Base-by-base conservation (phyloP, 1,140 invertebrate species). In the Vanessa tameamea region DNA sequence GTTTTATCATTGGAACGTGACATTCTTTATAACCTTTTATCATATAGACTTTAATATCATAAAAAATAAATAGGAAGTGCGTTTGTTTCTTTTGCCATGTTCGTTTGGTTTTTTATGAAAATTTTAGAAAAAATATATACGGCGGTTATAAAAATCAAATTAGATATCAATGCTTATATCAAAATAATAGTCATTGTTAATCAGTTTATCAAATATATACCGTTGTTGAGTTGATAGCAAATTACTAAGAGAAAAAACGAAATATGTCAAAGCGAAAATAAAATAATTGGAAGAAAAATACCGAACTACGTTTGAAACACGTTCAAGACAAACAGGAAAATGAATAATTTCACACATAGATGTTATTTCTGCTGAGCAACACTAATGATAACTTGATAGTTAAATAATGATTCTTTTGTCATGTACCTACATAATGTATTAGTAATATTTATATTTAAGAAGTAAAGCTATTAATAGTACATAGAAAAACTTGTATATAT, bases 371-470 rank as follows among this genome's bases (percentile, higher is more conserved):
- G 53, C 66, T 69, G 72, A 69, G 59, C n/a, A 50, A 48, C 69
- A 31, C 68, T 75, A 75, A 75, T 64, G 73, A 70, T 75, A 70
- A 75, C 61, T 75, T 75, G 67, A 75, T 70, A 57, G 73, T 75
- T 75, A 75, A 69, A 75, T 75, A 75, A 75, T 75, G 73, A 64
- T 48, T 69, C 51, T 66, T 69, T 69, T 75, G 64, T 69, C 73
- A 55, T 61, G 64, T 69, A 70, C n/a, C n/a, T n/a, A n/a, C 50
- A 64, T 51, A 48, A 20, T 68, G 67, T 31, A 16, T 63, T 31
- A 47, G 51, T 67, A 55, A 69, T 64, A 26, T 55, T 23, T 37
- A 37, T 69, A 37, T 66, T 72, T 66, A 64, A 55, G 63, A 65
- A 55, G 47, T 31, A 43, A n/a, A 63, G 57, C 47, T 61, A 16